These are phyloP conservation scores for Sinocyclocheilus grahami DNA, from an alignment of 2,113 vertebrate genomes.

Conservation along the genomic window DNA sequence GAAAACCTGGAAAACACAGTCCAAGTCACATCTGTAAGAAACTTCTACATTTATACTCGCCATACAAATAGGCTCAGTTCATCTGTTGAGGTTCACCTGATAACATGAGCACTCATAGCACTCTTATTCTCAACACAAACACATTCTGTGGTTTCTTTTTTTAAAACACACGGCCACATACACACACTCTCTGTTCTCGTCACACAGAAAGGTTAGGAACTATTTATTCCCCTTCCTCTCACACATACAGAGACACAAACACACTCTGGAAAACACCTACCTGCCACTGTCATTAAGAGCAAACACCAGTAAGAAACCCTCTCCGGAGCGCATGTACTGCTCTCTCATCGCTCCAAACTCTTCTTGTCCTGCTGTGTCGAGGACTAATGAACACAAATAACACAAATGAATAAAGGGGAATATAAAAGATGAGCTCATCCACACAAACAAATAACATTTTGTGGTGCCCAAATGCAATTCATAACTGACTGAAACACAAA, in stretches of 20 bases:
- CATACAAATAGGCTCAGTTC: not conserved
- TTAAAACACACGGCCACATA: not conserved
- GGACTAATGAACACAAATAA: constrained; percentile 71
- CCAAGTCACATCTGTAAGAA: not conserved
- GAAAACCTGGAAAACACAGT: not conserved
- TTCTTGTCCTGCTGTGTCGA: constrained; percentile 90
- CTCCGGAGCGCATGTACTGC: constrained; percentile 90
- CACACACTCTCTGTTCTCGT: constrained; percentile 45
- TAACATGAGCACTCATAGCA: not conserved
- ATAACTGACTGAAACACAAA: not conserved
- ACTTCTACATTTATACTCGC: not conserved
- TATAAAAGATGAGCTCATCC: not conserved
- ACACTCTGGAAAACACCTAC: constrained; percentile 65
- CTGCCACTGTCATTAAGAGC: constrained; percentile 86
- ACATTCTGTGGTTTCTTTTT: constrained; percentile 9
- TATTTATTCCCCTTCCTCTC: constrained; percentile 13
- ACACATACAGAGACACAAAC: constrained; percentile 1
- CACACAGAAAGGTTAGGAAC: constrained; percentile 15
- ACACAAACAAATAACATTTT: constrained; percentile 14
- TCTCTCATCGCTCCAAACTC: constrained; percentile 92
- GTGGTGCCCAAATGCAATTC: not conserved
- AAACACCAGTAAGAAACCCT: constrained; percentile 88
- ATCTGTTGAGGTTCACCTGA: no score
- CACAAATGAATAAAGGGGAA: not conserved
- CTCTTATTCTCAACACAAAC: not conserved